Conservation (phyloP, 2,888 invertebrate species). For the Spisula subtruncata region DNA sequence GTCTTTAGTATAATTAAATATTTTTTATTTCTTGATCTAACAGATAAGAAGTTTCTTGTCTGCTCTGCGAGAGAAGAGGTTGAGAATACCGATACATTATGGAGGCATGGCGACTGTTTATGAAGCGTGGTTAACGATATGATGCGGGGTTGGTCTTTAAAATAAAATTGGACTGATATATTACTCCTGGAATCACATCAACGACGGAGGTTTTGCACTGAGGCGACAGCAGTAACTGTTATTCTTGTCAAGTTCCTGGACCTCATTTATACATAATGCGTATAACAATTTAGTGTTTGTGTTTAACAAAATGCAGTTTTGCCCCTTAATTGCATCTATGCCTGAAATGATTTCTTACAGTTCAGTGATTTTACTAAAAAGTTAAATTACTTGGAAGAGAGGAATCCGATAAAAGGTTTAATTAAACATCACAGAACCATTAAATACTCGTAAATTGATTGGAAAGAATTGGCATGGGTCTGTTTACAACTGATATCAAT, state of each 20-base stretch:
- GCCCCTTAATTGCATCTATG: not conserved
- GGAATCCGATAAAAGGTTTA: not conserved
- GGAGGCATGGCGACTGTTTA: not conserved
- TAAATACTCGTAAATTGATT: slow-evolving; percentile 25
- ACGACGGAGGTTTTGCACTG: not conserved
- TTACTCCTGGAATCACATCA: not conserved
- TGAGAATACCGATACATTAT: not conserved
- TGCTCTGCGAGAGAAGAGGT: slow-evolving; percentile 8
- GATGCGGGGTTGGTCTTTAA: slow-evolving; percentile 4
- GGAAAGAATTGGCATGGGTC: slow-evolving; percentile 17
- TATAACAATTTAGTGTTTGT: slow-evolving; percentile 11
- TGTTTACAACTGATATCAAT: slow-evolving; percentile 26
- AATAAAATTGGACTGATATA: not conserved
- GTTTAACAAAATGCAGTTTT: not conserved
- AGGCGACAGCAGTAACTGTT: not conserved
- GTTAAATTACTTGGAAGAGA: slow-evolving; percentile 20
- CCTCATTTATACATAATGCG: not conserved
- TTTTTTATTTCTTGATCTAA: slow-evolving; percentile 22
- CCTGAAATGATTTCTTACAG: not conserved
- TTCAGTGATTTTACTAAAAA: not conserved
- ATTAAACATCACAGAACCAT: slow-evolving; percentile 6
- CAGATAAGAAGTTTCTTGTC: slow-evolving; percentile 18
- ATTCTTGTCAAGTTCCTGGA: not conserved
- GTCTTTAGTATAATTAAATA: slow-evolving; percentile 24
- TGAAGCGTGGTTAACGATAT: slow-evolving; percentile 3